phyloP scores from a whole-genome alignment of 2,797 vertebrate species.

The Florisuga fusca region DNA sequence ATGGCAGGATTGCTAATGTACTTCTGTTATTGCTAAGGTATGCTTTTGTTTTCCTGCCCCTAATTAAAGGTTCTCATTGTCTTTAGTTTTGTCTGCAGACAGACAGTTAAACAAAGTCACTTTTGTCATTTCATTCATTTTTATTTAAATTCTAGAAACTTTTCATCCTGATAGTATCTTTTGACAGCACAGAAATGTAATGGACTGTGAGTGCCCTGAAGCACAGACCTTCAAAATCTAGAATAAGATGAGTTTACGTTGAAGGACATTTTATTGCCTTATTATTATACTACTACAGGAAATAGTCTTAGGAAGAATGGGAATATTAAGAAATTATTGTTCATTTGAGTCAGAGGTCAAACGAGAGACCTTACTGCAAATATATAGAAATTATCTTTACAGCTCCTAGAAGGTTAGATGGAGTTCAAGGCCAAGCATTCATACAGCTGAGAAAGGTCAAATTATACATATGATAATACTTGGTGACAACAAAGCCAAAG shows the following conservation, averaged over 20 bases:
- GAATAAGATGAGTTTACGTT: conserved; percentile 51
- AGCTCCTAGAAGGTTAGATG: conserved; percentile 56
- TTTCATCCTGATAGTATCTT: conserved; percentile 46
- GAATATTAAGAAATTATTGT: conserved; percentile 71
- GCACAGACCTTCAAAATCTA: conserved; percentile 40
- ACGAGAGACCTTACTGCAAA: conserved; percentile 49
- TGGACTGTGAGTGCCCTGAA: conserved; percentile 42
- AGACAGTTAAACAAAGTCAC: background rate
- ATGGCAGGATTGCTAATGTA: background rate
- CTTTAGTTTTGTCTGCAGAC: background rate
- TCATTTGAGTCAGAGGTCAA: conserved; percentile 68
- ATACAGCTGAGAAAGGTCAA: conserved; percentile 52
- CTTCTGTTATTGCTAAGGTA: background rate
- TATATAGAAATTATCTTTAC: conserved; percentile 65
- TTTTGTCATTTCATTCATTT: conserved; percentile 35
- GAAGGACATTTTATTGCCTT: conserved; percentile 65
- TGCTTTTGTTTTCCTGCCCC: background rate
- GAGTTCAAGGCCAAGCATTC: conserved; percentile 70
- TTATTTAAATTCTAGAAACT: conserved; percentile 54
- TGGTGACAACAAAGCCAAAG: conserved; percentile 71
- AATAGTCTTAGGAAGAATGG: conserved; percentile 50
- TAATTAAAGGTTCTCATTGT: background rate
- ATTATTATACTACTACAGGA: conserved; percentile 39
- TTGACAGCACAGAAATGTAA: conserved; percentile 34
- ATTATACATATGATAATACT: conserved; percentile 70